These are phyloP conservation scores for Dendrocincla fuliginosa DNA, from an alignment of 2,797 vertebrate genomes.

Conservation along the genomic window DNA sequence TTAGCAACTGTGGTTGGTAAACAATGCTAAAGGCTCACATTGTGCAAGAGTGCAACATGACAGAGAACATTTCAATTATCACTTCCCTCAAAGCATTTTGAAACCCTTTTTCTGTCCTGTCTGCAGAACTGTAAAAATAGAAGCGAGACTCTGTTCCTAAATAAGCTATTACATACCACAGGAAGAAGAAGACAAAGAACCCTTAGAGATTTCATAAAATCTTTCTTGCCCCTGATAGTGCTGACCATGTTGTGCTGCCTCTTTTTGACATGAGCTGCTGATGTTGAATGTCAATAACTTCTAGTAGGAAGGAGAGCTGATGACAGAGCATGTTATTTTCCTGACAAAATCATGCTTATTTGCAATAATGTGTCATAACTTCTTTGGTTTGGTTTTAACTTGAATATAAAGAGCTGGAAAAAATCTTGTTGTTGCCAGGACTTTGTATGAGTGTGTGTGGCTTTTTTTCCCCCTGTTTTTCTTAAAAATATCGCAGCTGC, in stretches of 20 bases:
- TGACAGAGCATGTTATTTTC: not conserved
- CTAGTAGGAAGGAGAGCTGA: not conserved
- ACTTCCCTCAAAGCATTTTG: constrained; percentile 67
- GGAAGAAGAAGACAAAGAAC: not conserved
- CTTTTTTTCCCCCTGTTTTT: not conserved
- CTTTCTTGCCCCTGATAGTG: not conserved
- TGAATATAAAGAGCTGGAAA: not conserved
- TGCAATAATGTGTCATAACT: not conserved
- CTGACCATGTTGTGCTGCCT: not conserved
- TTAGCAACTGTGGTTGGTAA: not conserved
- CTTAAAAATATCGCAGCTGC: not conserved
- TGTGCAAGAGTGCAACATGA: not conserved
- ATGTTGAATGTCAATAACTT: not conserved
- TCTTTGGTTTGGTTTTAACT: not conserved
- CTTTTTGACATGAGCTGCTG: not conserved
- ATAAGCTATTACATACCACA: not conserved
- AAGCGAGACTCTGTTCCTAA: constrained; percentile 27
- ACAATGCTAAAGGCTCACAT: not conserved
- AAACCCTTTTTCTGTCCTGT: constrained; percentile 51
- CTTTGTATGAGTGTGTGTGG: fast-evolving
- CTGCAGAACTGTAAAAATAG: constrained; percentile 7
- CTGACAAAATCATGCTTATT: not conserved
- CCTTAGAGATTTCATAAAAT: not conserved
- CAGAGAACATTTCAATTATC: not conserved
- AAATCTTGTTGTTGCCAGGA: not conserved